Evolutionary conservation across 1,140 invertebrate species (phyloP), one percentile per base, ranked within the genome.

Genomic region (Luehdorfia chinensis): DNA sequence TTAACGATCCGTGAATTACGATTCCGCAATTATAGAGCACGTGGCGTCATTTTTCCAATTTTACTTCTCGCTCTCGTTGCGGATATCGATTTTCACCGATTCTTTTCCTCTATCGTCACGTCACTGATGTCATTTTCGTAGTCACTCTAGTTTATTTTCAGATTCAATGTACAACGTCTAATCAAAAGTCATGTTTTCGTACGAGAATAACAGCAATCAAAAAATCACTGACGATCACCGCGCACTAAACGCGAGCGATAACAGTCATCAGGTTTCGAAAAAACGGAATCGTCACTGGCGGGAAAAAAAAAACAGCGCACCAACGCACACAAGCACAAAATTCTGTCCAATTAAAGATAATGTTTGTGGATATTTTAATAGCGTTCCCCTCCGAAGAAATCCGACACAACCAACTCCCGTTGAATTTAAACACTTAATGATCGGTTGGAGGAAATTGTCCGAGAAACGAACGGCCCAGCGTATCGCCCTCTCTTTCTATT

Each of bases 361-460:
- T 84, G 77, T 83, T 83, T 84, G 79, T 77, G 74, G 79, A 84
- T 80, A 85, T 86, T 86, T 86, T 86, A 86, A 86, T 86, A 81
- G 76, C 73, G 79, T 75, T 68, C 77, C 81, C 81, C 77, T 75
- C 76, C 74, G 81, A 57, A 54, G 81, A 80, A 85, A 85, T 53
- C 72, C 79, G 83, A 86, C 79, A 84, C 83, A 84, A 83, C 83
- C 83, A 84, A 78, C 83, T 84, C 79, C 71, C 64, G 76, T 78
- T 71, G 79, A 75, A 79, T 79, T 84, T 86, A 86, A 86, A 84
- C 79, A 86, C 83, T 86, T 86, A 86, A 86, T 86, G 83, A 86
- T 75, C 77, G 71, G 77, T 86, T 86, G 83, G 75, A 66, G 66
- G 72, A 84, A 86, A 86, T 86, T 84, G 83, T 84, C 72, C 79